Evolutionary conservation across 2,888 invertebrate genomes (phyloP).

Genomic region (Agonopterix arenella): DNA sequence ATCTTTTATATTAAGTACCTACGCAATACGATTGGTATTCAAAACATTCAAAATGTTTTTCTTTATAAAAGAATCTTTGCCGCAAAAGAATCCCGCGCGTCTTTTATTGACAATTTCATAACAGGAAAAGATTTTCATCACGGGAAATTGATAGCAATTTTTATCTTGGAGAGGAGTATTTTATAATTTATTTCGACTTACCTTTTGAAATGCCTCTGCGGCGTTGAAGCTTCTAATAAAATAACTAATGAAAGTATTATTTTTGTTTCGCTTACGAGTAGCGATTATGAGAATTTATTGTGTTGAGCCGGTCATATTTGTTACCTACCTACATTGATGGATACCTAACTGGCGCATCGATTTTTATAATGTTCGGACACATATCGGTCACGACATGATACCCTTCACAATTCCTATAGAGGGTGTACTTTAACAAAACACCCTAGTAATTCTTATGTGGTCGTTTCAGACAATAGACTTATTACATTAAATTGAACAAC

Average conservation of each 20-base stretch:
- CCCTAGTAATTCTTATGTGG: too few relatives aligned
- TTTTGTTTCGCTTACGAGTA: constrained; percentile 2
- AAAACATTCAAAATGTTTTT: neutral
- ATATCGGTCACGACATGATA: too few relatives aligned
- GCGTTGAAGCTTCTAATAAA: constrained; percentile 26
- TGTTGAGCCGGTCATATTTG: too few relatives aligned
- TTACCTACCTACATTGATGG: too few relatives aligned
- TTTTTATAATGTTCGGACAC: too few relatives aligned
- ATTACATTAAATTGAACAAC: too few relatives aligned
- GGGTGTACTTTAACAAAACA: too few relatives aligned
- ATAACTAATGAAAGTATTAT: constrained; percentile 27
- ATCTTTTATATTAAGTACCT: neutral
- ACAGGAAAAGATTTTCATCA: constrained; percentile 50
- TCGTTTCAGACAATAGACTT: too few relatives aligned
- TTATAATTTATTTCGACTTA: constrained; percentile 53
- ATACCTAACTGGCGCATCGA: too few relatives aligned
- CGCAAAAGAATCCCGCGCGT: constrained; percentile 35
- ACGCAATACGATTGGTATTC: too few relatives aligned
- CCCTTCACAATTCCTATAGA: too few relatives aligned
- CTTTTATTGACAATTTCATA: constrained; percentile 56
- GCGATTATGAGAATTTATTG: too few relatives aligned
- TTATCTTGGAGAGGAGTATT: constrained; percentile 41
- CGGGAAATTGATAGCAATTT: constrained; percentile 54
- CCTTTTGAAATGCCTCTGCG: constrained; percentile 31
- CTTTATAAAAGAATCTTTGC: constrained; percentile 29